Evolutionary conservation across 2,888 invertebrate species (phyloP), one percentile per base, ranked within the genome.

Genomic region (Caenorhabditis uteleia): DNA sequence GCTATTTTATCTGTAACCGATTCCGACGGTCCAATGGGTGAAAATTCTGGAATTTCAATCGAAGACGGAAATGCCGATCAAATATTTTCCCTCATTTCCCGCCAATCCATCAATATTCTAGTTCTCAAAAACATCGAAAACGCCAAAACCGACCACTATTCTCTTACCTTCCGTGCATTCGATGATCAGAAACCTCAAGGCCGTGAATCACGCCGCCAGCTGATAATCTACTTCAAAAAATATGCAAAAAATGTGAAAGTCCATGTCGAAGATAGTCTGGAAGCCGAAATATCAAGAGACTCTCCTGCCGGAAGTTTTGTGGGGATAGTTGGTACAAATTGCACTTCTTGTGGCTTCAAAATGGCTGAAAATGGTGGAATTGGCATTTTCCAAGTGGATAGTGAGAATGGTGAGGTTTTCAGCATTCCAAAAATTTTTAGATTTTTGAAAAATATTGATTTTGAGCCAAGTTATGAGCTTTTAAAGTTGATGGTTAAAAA

Each of bases 1-100:
- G 68, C 71, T 12, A 68, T 71, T 23, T 33, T 71, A 10, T 65
- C 66, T 6, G 47, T 66, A 2, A 60, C 71, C 16, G 71, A 71
- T 40, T 14, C 54, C 2, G 64, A 64, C 12, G 62, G 62, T 21
- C 62, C 62, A n/a, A 27, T 62, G 14, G 62, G 57, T 0, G 20
- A 25, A 18, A 56, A 56, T 23, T 34, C 61, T 0, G 33, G 46
- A 8, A 44, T 61, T 16, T 33, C 36, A 50, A 51, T 61, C 0
- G 36, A 29, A 23, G 33, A 29, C 0, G 62, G 62, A 10, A 57
- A 62, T 33, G 50, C 48, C 18, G 39, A 62, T 5, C 18, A 26
- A 2, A 48, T 57, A 5, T 62, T 62, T 38, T 38, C 47, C 3
- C 31, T 62, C 10, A 57, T 62, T 7, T 48, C 51, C 5, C 47